These are phyloP conservation scores for Heliconius hortense DNA, from an alignment of 2,888 invertebrate genomes.

Conservation along the genomic window DNA sequence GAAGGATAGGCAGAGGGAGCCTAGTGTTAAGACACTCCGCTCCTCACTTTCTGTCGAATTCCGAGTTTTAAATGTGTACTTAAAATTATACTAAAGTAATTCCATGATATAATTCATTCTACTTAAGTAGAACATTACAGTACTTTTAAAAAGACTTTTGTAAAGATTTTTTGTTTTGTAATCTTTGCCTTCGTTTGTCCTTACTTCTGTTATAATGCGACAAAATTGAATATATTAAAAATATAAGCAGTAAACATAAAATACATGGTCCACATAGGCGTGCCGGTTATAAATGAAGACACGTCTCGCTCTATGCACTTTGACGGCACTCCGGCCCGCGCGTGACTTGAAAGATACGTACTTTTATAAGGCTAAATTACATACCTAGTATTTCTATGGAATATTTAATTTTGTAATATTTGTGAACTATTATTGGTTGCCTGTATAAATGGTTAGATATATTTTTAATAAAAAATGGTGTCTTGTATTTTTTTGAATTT, in stretches of 20 bases:
- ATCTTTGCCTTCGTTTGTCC: neutral
- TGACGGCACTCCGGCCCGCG: constrained; percentile 37
- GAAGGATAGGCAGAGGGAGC: too few species aligned
- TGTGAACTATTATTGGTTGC: neutral
- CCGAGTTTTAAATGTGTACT: neutral
- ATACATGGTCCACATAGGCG: constrained; percentile 16
- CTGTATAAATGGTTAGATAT: neutral
- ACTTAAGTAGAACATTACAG: too few species aligned
- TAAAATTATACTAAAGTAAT: neutral
- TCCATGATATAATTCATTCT: too few species aligned
- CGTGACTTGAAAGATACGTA: constrained; percentile 37
- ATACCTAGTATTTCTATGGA: neutral
- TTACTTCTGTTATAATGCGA: neutral
- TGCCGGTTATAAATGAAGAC: constrained; percentile 35
- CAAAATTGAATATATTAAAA: constrained; percentile 10
- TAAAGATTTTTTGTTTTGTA: neutral
- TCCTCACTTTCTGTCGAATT: too few species aligned
- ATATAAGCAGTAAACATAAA: constrained; percentile 11
- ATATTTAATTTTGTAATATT: neutral
- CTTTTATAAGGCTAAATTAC: constrained; percentile 20
- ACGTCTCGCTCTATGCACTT: constrained; percentile 40
- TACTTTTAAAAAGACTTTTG: neutral
- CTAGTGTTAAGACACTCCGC: neutral
- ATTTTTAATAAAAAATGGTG: neutral
- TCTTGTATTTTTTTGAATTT: too few species aligned